Evolutionary conservation across 2,888 invertebrate species (phyloP).

Genomic region (Timema cristinae): DNA sequence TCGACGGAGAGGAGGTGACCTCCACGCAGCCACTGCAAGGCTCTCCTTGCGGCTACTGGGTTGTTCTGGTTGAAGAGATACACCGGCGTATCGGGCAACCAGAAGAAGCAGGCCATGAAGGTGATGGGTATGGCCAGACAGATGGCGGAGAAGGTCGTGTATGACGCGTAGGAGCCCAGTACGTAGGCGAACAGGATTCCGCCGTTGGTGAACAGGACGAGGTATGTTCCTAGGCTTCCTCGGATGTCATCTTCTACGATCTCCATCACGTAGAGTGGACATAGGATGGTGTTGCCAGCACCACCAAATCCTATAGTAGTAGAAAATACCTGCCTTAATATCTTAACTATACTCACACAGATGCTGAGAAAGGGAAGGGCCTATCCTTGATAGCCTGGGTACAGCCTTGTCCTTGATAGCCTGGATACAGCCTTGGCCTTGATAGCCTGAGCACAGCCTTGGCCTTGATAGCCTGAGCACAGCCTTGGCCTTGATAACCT

Average conservation of each 20-base stretch:
- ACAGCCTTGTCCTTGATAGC: too few relatives aligned
- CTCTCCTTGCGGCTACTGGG: slow-evolving; percentile 46
- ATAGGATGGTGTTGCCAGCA: slow-evolving; percentile 52
- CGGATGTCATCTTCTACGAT: slow-evolving; percentile 54
- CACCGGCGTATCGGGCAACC: slow-evolving; percentile 59
- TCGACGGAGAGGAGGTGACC: slow-evolving; percentile 38
- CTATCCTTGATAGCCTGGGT: too few relatives aligned
- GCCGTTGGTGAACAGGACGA: slow-evolving; percentile 51
- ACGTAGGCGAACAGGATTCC: slow-evolving; percentile 50
- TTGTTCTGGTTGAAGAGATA: slow-evolving; percentile 47
- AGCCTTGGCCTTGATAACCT: too few relatives aligned
- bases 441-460: too few relatives aligned
- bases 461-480: too few relatives aligned
- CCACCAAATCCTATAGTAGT: slow-evolving; percentile 56
- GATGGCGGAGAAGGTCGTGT: slow-evolving; percentile 50
- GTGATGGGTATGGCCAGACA: slow-evolving; percentile 50
- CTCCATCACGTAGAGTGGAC: slow-evolving; percentile 61
- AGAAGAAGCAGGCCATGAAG: slow-evolving; percentile 47
- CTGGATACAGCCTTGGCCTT: too few relatives aligned
- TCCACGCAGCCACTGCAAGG: slow-evolving; percentile 41
- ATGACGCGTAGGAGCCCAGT: slow-evolving; percentile 50
- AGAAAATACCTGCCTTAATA: slow-evolving; percentile 48
- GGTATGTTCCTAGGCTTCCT: slow-evolving; percentile 55
- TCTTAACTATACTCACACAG: slow-evolving; percentile 48
- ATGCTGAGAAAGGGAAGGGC: slow-evolving; percentile 46